Conservation (phyloP, 2,797 vertebrate species). For the Pangasius djambal region DNA sequence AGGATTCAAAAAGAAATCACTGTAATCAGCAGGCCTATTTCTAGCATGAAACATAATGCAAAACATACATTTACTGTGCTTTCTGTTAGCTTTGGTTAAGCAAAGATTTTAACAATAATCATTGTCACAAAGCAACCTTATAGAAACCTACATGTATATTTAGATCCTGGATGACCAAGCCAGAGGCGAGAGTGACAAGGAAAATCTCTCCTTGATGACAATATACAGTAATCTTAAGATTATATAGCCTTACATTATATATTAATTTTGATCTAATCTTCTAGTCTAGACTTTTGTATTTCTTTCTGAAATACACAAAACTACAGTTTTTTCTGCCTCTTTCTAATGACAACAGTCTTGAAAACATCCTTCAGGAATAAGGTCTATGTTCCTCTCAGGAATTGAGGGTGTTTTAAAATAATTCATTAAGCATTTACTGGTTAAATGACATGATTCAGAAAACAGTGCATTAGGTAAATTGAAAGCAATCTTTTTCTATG, state of each 20-base stretch:
- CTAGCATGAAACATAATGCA: background rate
- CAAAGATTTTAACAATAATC: background rate
- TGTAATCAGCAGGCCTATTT: background rate
- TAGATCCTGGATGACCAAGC: background rate
- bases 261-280: background rate
- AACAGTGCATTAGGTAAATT: background rate
- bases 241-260: background rate
- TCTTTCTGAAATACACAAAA: background rate
- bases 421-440: background rate
- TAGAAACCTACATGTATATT: background rate
- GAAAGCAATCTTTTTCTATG: background rate
- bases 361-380: background rate
- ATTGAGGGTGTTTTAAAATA: background rate
- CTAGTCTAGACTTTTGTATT: background rate
- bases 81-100: background rate
- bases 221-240: background rate
- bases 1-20: too few relatives aligned
- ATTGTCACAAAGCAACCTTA: background rate
- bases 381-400: background rate
- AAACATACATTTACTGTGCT: background rate
- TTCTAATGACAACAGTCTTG: slow-evolving; percentile 33
- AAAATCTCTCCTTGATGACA: background rate
- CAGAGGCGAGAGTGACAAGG: background rate
- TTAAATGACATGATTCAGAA: background rate
- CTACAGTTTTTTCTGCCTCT: background rate